These are phyloP conservation scores for Anastatus disparis DNA, from an alignment of 1,140 invertebrate species.

Conservation along the genomic window DNA sequence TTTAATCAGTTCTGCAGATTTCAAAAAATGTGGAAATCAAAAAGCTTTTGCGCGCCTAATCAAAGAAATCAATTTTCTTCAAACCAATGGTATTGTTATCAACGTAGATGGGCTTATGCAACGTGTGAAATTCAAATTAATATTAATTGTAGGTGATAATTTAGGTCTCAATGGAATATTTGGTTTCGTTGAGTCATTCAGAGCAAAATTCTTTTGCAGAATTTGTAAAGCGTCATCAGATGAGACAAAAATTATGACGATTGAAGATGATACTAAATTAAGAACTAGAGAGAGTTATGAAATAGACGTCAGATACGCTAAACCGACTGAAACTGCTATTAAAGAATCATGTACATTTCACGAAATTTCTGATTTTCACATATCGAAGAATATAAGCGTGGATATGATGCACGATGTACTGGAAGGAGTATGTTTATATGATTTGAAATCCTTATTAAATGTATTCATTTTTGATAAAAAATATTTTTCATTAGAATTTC, in stretches of 20 bases:
- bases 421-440: too few species aligned
- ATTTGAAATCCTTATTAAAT: too few species aligned
- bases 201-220: background rate
- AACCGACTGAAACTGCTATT: background rate
- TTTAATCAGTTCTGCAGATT: background rate
- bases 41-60: background rate
- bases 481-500: too few species aligned
- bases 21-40: constrained; percentile 5
- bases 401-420: background rate
- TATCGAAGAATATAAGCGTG: background rate
- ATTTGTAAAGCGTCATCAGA: background rate
- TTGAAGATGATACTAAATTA: too few species aligned
- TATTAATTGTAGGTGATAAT: too few species aligned
- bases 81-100: constrained; percentile 3
- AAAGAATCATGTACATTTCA: background rate
- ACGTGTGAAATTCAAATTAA: constrained; percentile 19
- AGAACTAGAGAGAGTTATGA: background rate
- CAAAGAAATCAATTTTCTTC: too few species aligned
- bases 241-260: background rate
- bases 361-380: background rate
- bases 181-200: constrained; percentile 15
- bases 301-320: background rate
- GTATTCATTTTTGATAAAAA: too few species aligned
- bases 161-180: too few species aligned
- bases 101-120: background rate